Evolutionary conservation across 2,888 invertebrate species (phyloP).

Genomic region (Corythucha ciliata): DNA sequence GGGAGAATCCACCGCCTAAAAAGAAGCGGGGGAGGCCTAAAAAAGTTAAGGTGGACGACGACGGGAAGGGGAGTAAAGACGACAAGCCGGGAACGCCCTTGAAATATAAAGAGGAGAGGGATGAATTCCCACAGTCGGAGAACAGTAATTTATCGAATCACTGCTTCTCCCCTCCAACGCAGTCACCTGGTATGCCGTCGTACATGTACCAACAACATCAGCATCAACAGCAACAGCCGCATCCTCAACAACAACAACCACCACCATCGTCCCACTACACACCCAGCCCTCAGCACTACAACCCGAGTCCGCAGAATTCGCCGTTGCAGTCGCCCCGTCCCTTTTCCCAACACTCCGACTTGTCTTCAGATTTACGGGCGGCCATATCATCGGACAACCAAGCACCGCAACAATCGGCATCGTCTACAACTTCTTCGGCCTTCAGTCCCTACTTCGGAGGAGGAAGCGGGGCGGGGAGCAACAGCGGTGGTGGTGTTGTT

Average conservation of each 20-base stretch:
- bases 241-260: background rate
- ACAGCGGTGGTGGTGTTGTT: no score
- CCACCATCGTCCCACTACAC: conserved; percentile 14
- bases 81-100: conserved; percentile 19
- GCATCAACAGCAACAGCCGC: conserved; percentile 4
- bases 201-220: conserved; percentile 7
- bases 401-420: no score
- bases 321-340: conserved; percentile 21
- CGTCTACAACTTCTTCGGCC: no score
- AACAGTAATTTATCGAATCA: conserved; percentile 22
- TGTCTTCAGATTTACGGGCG: conserved; percentile 19
- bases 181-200: conserved; percentile 18
- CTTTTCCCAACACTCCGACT: conserved; percentile 18
- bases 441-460: conserved; percentile 22
- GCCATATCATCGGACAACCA: conserved; percentile 18
- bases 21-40: conserved; percentile 23
- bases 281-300: conserved; percentile 16
- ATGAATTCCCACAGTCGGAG: conserved; percentile 20
- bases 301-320: conserved; percentile 18
- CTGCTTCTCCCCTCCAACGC: conserved; percentile 19
- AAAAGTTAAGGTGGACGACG: conserved; percentile 18
- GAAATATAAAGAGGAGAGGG: conserved; percentile 19
- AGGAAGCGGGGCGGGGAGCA: no score
- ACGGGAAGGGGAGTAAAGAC: conserved; percentile 10
- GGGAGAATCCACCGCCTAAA: conserved; percentile 17